Evolutionary conservation across 2,113 vertebrate species (phyloP).

Genomic region (Rhodinocichla rosea): DNA sequence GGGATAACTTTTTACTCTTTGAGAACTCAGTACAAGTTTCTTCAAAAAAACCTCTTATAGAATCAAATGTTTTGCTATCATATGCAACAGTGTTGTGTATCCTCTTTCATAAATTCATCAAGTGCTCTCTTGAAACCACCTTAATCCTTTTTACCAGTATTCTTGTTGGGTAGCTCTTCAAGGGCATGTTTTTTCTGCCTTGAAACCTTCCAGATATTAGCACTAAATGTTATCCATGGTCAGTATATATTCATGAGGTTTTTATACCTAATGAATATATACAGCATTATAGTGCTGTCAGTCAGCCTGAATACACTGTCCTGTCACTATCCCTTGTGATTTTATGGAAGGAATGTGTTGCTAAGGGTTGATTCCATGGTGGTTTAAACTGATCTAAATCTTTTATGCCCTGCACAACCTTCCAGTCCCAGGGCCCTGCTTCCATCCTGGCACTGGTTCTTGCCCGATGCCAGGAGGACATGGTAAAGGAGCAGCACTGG

Average conservation of each 20-base stretch:
- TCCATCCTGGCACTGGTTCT: not conserved
- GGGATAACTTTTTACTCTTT: not conserved
- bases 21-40: not conserved
- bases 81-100: not conserved
- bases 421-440: fast-evolving
- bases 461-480: not conserved
- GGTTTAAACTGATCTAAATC: not conserved
- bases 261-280: not conserved
- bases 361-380: not conserved
- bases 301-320: not conserved
- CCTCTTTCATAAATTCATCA: not conserved
- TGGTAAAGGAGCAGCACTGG: not conserved
- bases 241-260: not conserved
- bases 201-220: not conserved
- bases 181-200: not conserved
- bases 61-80: not conserved
- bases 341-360: not conserved
- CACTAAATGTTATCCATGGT: not conserved
- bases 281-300: not conserved
- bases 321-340: not conserved
- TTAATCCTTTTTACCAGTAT: not conserved
- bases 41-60: not conserved
- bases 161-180: not conserved
- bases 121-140: not conserved
- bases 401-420: not conserved